A percentile compares a stretch with the other conserved stretches of the same genome.
phyloP scores from a whole-genome alignment of 2,113 vertebrate genomes.

The Aspidoscelis tigris region DNA sequence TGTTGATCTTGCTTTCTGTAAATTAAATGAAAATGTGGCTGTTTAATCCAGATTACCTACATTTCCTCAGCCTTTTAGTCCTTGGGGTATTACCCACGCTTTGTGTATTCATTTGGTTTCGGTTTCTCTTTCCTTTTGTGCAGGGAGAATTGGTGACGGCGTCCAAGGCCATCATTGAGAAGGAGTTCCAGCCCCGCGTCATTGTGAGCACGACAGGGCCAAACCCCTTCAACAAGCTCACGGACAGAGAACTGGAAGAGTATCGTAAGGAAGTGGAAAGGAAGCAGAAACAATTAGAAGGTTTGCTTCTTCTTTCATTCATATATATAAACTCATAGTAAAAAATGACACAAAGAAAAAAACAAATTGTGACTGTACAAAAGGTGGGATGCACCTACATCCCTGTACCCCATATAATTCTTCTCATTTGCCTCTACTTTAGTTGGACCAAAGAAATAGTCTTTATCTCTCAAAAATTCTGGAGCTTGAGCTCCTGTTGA shows the following conservation, averaged over 20 bases:
- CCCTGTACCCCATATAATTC: too few species aligned
- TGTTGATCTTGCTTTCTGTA: conserved; percentile 1
- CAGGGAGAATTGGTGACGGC: conserved; percentile 97
- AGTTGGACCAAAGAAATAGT: too few species aligned
- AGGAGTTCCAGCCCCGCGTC: conserved; percentile 95
- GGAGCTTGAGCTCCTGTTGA: too few species aligned
- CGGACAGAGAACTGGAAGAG: conserved; percentile 92
- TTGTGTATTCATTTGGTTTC: conserved; percentile 30
- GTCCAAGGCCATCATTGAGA: conserved; percentile 98
- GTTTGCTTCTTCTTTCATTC: conserved; percentile 67
- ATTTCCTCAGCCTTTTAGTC: conserved; percentile 17
- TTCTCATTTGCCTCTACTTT: too few species aligned
- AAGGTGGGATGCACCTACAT: too few species aligned
- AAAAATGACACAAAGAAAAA: too few species aligned
- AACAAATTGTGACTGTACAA: too few species aligned
- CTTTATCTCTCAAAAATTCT: too few species aligned
- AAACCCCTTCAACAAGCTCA: conserved; percentile 95
- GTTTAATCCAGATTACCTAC: neutral
- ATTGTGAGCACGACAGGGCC: conserved; percentile 93
- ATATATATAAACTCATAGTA: too few species aligned
- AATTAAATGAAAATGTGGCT: conserved; percentile 19
- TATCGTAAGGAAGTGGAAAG: conserved; percentile 93
- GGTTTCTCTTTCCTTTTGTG: conserved; percentile 40
- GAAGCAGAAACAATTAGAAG: conserved; percentile 92
- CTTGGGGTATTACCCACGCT: neutral